Conservation (phyloP, 2,113 vertebrate species). For the Axis porcinus region DNA sequence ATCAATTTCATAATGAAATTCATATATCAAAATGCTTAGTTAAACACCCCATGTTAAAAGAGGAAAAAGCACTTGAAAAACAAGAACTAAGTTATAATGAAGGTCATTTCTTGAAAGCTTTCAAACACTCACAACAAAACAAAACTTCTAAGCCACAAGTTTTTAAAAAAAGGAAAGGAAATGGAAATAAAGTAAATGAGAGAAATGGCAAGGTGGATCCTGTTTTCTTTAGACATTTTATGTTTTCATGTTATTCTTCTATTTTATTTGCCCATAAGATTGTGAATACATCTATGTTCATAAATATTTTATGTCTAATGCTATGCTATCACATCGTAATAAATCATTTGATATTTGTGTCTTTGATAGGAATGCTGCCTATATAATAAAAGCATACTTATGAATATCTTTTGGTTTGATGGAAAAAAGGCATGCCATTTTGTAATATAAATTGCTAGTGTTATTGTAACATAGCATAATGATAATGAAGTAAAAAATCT, state of each 20-base stretch:
- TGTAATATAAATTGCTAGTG: not conserved
- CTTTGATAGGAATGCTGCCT: slow-evolving; percentile 68
- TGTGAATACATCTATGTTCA: slow-evolving; percentile 54
- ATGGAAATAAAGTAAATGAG: slow-evolving; percentile 58
- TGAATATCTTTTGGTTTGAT: slow-evolving; percentile 28
- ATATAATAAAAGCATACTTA: slow-evolving; percentile 54
- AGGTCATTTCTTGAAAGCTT: slow-evolving; percentile 44
- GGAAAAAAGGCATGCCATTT: slow-evolving; percentile 10
- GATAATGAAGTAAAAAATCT: not conserved
- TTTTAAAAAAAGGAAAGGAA: slow-evolving; percentile 6
- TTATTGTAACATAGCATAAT: not conserved
- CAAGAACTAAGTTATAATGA: not conserved
- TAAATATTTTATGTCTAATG: slow-evolving; percentile 73
- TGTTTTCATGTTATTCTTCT: slow-evolving; percentile 57
- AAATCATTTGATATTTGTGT: slow-evolving; percentile 69
- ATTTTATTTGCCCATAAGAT: slow-evolving; percentile 74
- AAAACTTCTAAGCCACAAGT: slow-evolving; percentile 27
- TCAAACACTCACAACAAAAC: slow-evolving; percentile 21
- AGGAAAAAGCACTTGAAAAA: slow-evolving; percentile 35
- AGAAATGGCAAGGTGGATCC: slow-evolving; percentile 34
- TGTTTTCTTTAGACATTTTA: slow-evolving; percentile 44
- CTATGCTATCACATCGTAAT: slow-evolving; percentile 65
- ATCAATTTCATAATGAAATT: not conserved
- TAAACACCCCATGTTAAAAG: not conserved
- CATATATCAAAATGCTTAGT: slow-evolving; percentile 23